Conservation (phyloP, 1,140 invertebrate species). For the Hyles euphorbiae region DNA sequence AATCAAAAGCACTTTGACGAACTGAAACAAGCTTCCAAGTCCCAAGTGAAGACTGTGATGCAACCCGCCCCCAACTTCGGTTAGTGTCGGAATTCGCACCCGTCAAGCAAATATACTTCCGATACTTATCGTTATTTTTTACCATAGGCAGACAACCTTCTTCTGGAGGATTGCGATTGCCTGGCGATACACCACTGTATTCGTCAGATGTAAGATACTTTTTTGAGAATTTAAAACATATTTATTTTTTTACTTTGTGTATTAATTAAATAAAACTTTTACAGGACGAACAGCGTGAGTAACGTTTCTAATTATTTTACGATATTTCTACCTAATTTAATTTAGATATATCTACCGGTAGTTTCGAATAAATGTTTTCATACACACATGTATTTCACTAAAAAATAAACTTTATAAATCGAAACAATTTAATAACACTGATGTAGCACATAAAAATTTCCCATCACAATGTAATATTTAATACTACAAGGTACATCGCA, state of each 20-base stretch:
- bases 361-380: background rate
- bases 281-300: background rate
- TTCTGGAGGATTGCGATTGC: slow-evolving; percentile 22
- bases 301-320: too few relatives aligned
- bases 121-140: too few relatives aligned
- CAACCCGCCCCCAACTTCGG: background rate
- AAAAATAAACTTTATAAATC: slow-evolving; percentile 22
- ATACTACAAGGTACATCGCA: slow-evolving; percentile 56
- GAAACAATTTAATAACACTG: slow-evolving; percentile 58
- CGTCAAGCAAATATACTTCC: background rate
- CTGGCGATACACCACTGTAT: slow-evolving; percentile 35
- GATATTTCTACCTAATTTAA: too few relatives aligned
- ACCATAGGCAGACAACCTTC: background rate
- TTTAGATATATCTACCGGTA: too few relatives aligned
- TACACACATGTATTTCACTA: slow-evolving; percentile 10
- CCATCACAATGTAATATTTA: slow-evolving; percentile 47
- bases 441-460: slow-evolving; percentile 56
- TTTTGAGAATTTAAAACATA: background rate
- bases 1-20: slow-evolving; percentile 41
- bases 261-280: background rate
- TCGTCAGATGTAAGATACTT: slow-evolving; percentile 23
- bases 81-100: background rate
- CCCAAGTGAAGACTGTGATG: background rate
- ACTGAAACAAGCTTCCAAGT: slow-evolving; percentile 11
- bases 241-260: background rate